A percentile compares a stretch with the other conserved stretches of the same genome.
These are phyloP conservation scores for Linyphia triangularis DNA, from an alignment of 2,888 invertebrate genomes.

Conservation along the genomic window DNA sequence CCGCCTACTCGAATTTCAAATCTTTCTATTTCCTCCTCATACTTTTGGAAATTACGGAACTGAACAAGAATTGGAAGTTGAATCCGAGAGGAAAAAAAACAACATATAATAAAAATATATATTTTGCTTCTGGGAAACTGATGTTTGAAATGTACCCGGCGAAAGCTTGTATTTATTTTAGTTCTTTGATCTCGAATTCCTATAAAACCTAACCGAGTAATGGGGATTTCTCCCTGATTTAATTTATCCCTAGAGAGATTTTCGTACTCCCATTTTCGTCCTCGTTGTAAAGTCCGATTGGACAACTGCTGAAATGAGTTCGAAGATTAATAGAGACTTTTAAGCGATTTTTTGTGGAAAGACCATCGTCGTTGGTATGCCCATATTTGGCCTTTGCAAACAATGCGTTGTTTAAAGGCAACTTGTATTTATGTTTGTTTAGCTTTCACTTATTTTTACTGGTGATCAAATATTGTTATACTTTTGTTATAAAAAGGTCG, in stretches of 20 bases:
- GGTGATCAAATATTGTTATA: too few relatives aligned
- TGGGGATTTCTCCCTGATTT: slow-evolving; percentile 3
- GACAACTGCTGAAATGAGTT: background rate
- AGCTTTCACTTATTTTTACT: too few relatives aligned
- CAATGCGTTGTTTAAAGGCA: too few relatives aligned
- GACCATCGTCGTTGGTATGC: background rate
- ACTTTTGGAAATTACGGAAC: slow-evolving; percentile 37
- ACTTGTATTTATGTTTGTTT: too few relatives aligned
- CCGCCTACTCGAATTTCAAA: slow-evolving; percentile 44
- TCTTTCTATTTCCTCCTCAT: background rate
- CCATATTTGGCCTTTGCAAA: background rate
- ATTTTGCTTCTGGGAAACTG: background rate
- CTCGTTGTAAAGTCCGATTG: slow-evolving; percentile 31
- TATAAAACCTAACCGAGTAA: slow-evolving; percentile 1
- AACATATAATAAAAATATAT: background rate
- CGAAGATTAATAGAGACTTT: background rate
- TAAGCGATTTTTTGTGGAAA: background rate
- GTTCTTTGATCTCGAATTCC: slow-evolving; percentile 17
- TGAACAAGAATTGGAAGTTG: background rate
- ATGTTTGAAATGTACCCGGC: background rate
- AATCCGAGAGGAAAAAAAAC: background rate
- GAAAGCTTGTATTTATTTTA: background rate
- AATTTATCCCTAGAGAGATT: background rate
- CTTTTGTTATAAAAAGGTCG: too few relatives aligned
- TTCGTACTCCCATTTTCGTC: background rate